Evolutionary conservation across 2,797 vertebrate species (phyloP).

Genomic region (Anniella stebbinsi): DNA sequence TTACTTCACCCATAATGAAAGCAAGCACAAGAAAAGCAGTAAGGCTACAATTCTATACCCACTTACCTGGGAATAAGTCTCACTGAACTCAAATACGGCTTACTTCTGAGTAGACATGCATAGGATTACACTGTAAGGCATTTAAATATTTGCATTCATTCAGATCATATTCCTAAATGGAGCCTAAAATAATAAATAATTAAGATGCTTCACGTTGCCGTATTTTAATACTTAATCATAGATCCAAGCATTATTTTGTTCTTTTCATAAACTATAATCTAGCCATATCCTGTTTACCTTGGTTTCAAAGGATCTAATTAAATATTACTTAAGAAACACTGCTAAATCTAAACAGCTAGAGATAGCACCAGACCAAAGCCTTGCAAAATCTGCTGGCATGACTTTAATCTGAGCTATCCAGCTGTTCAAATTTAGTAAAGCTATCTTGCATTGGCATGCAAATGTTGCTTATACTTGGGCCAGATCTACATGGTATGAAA

Average conservation of each 20-base stretch:
- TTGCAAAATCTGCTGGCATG: not conserved
- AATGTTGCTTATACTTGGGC: not conserved
- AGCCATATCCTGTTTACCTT: not conserved
- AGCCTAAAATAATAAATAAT: not conserved
- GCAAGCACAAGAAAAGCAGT: not conserved
- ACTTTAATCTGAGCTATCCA: not conserved
- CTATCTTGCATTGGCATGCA: not conserved
- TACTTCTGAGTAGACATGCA: too few species aligned
- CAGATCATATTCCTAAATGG: not conserved
- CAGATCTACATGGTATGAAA: too few species aligned
- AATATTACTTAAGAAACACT: not conserved
- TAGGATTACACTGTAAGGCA: not conserved
- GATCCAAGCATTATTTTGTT: not conserved
- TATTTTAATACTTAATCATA: not conserved
- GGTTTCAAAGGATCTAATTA: not conserved
- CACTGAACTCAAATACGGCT: too few species aligned
- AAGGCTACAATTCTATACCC: too few species aligned
- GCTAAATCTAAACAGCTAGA: not conserved
- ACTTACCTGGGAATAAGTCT: too few species aligned
- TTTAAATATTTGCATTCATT: not conserved
- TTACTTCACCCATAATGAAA: not conserved
- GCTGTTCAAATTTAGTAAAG: slow-evolving; percentile 20
- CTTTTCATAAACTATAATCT: not conserved
- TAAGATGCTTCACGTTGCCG: not conserved
- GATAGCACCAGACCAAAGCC: not conserved